A percentile compares a stretch with the other conserved stretches of the same genome.
Conservation (phyloP, 2,888 invertebrate species). For the Drosophila planitibia region DNA sequence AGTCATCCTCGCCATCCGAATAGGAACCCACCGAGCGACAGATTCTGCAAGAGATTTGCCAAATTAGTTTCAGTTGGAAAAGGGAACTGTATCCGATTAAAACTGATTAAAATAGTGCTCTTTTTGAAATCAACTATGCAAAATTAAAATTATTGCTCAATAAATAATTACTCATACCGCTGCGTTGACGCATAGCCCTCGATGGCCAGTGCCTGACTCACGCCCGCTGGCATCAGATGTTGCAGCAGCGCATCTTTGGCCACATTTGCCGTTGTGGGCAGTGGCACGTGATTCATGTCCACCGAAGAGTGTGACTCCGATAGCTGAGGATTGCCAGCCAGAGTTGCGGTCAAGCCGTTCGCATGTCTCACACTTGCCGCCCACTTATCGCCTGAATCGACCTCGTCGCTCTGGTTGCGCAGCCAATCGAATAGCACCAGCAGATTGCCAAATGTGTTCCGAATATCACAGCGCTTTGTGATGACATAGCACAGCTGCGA, state of each 20-base stretch:
- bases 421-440: conserved; percentile 76
- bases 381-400: conserved; percentile 23
- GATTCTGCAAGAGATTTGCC: conserved; percentile 54
- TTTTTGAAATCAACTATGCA: not conserved
- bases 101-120: not conserved
- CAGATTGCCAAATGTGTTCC: conserved; percentile 83
- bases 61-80: not conserved
- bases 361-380: conserved; percentile 32
- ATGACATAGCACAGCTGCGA: conserved; percentile 90
- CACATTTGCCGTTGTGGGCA: conserved; percentile 64
- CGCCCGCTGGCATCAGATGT: conserved; percentile 58
- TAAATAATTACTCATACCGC: conserved; percentile 49
- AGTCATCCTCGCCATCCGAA: conserved; percentile 82
- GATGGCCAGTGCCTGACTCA: conserved; percentile 70
- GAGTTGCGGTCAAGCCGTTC: conserved; percentile 51
- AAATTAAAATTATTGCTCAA: not conserved
- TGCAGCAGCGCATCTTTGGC: conserved; percentile 69
- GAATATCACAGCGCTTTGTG: conserved; percentile 78
- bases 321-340: conserved; percentile 49
- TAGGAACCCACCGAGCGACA: conserved; percentile 84
- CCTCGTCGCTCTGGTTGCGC: conserved; percentile 62
- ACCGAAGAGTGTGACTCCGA: conserved; percentile 83
- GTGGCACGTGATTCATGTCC: conserved; percentile 81
- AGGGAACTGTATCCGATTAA: not conserved
- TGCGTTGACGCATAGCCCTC: conserved; percentile 70